Percentiles rank a stretch among this genome's conserved stretches.
Conservation (phyloP, 2,888 invertebrate species). For the Cryptops parisi region DNA sequence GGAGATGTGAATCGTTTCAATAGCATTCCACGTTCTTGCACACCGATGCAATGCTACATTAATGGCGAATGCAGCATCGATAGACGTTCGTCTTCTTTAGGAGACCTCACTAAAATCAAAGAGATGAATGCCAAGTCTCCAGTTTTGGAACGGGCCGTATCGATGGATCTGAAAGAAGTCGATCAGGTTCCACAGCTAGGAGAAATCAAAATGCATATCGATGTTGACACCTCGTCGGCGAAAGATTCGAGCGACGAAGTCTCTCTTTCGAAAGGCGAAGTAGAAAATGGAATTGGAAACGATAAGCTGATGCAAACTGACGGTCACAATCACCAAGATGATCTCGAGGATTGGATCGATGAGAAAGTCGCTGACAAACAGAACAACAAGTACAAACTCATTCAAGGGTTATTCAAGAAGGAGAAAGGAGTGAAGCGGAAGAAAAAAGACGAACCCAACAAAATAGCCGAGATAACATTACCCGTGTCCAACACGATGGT, state of each 20-base stretch:
- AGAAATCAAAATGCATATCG: conserved; percentile 9
- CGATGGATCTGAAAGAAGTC: conserved; percentile 53
- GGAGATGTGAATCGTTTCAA: not conserved
- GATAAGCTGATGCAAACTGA: not conserved
- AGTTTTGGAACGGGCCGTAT: conserved; percentile 54
- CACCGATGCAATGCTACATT: not conserved
- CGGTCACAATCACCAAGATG: not conserved
- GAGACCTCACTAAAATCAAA: conserved; percentile 54
- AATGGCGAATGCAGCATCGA: not conserved
- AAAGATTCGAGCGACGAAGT: conserved; percentile 4
- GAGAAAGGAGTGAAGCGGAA: not conserved
- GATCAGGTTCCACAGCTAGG: conserved; percentile 24
- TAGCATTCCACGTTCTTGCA: not conserved
- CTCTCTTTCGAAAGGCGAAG: not conserved
- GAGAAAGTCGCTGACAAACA: not conserved
- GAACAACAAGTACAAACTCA: not conserved
- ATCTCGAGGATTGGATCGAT: not conserved
- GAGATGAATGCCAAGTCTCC: conserved; percentile 28
- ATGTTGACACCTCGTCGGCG: not conserved
- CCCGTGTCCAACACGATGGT: not conserved
- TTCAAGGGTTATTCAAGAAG: conserved; percentile 2
- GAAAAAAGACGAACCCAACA: not conserved
- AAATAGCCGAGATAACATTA: too few species aligned
- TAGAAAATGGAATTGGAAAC: not conserved
- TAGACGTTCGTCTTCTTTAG: conserved; percentile 60